Evolutionary conservation across 2,113 vertebrate species (phyloP), one percentile per base, ranked within the genome.

Genomic region (Etheostoma spectabile): DNA sequence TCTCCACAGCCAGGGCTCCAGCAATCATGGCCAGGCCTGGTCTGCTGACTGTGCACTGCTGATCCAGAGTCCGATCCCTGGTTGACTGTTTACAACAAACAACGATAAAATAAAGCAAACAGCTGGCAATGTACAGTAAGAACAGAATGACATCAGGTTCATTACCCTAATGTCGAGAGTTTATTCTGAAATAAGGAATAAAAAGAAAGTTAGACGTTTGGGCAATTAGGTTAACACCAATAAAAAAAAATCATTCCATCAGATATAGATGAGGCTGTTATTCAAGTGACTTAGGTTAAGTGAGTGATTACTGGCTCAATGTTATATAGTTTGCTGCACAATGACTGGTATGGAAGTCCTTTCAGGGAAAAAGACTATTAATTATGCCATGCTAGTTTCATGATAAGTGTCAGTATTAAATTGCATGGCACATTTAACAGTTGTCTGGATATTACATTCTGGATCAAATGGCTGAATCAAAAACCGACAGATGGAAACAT

Each of bases 11-110:
- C 79, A 99, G 92, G 0, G 98, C 97, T 87, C 97, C 98, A 3
- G 98, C 98, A 33, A 99, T 96, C 97, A 97, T 97, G 78, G 98
- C 96, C 77, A 99, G 91, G 7, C 98, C 98, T 1, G 98, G 98
- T 5, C 98, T 94, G 66, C 98, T 99, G 72, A 99, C 98, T 0
- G 98, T 99, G 83, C 98, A 99, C 91, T 99, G 98, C 93, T 99
- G 98, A 93, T 99, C 98, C 93, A 99, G 76, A 0, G 98, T 99
- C 42, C 98, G 95, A 87, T 99, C 98, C 90, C 96, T 96, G 75
- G 98, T 99, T 2, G 98, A 99, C 98, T 99, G 69, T 33, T 90
- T 0, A 72, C 33, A 60, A 46, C 11, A 61, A 45, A 30, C 2
- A 65, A n/a, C 7, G 51, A 19, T 10, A 38, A 19, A 8, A 27